These are phyloP conservation scores for Lamellibrachia luymesi DNA, from an alignment of 1,140 invertebrate genomes.

Conservation along the genomic window DNA sequence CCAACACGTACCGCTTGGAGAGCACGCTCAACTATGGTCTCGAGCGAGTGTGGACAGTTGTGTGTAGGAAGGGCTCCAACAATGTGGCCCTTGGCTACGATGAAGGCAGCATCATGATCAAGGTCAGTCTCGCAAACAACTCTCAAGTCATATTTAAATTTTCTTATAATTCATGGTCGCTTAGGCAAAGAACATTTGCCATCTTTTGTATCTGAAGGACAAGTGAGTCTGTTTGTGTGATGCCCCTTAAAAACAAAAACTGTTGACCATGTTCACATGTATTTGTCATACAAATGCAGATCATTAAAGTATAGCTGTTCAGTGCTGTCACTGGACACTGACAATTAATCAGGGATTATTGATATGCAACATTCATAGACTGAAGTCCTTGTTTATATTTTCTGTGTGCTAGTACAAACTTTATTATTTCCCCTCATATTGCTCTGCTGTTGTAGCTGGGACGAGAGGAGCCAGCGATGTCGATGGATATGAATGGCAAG, in stretches of 20 bases:
- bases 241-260: not conserved
- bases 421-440: not conserved
- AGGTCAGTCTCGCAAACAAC: conserved; percentile 35
- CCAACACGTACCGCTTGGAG: conserved; percentile 91
- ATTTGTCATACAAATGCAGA: not conserved
- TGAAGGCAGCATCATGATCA: conserved; percentile 96
- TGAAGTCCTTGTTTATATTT: no score
- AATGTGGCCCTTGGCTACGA: conserved; percentile 97
- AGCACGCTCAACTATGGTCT: conserved; percentile 97
- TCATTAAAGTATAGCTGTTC: no score
- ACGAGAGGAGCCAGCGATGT: conserved; percentile 96
- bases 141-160: not conserved
- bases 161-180: not conserved
- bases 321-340: no score
- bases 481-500: conserved; percentile 97
- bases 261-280: no score
- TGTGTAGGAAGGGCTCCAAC: conserved; percentile 92
- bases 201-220: not conserved
- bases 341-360: no score
- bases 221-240: not conserved
- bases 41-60: conserved; percentile 96
- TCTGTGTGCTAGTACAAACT: no score
- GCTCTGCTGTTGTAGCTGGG: conserved; percentile 66
- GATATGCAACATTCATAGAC: no score
- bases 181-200: not conserved